Conservation (phyloP, 2,888 invertebrate species). For the Blera fallax region DNA sequence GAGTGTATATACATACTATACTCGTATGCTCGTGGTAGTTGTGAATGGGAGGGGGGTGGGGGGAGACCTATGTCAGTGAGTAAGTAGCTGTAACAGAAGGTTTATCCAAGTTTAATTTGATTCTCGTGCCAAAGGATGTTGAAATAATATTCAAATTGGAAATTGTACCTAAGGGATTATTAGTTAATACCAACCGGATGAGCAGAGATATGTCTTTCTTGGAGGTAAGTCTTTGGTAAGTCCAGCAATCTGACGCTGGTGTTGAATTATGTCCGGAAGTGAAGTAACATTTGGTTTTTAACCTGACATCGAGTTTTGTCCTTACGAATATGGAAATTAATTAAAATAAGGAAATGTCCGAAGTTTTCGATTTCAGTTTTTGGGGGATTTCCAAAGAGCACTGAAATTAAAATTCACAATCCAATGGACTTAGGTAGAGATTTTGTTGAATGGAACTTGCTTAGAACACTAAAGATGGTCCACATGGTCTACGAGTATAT, state of each 20-base stretch:
- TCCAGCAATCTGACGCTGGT: conserved; percentile 22
- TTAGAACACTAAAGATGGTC: neutral
- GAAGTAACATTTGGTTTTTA: conserved; percentile 31
- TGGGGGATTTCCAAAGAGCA: neutral
- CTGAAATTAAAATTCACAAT: conserved; percentile 22
- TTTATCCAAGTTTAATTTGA: conserved; percentile 65
- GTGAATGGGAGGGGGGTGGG: neutral
- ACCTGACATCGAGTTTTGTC: neutral
- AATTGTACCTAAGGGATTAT: conserved; percentile 68
- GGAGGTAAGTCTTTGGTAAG: conserved; percentile 16
- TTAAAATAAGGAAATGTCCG: conserved; percentile 14
- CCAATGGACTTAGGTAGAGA: conserved; percentile 3
- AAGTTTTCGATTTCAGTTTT: conserved; percentile 7
- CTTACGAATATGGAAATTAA: conserved; percentile 22
- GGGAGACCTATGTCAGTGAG: neutral
- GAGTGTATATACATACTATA: neutral
- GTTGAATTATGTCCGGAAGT: conserved; percentile 20
- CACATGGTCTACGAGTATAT: too few relatives aligned
- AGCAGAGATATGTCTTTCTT: conserved; percentile 32
- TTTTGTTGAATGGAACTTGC: neutral
- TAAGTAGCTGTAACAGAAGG: conserved; percentile 50
- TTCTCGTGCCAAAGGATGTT: conserved; percentile 63
- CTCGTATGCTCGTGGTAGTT: neutral
- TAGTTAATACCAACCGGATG: conserved; percentile 67
- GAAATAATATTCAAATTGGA: conserved; percentile 71